Base-by-base conservation (phyloP, 1,140 invertebrate species). In the Calephelis nemesis region DNA sequence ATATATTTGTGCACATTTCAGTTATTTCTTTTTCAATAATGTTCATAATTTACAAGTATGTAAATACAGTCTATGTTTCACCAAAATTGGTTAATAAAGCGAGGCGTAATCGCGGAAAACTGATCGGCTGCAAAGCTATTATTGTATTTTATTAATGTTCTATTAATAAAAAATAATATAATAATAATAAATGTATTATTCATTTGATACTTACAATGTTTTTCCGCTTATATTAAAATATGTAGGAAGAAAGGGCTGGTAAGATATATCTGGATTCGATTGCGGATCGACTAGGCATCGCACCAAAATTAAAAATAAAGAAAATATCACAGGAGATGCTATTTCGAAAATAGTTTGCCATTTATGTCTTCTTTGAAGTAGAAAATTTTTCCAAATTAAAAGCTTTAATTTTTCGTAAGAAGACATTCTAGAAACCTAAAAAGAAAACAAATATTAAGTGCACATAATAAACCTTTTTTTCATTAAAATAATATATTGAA, bases 381-480 rank as follows among this genome's bases (percentile, higher is more conserved):
- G 92, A 92, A 95, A 96, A 84, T 97, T 97, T 85, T 98, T 98
- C 97, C 97, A 98, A 68, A 97, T 89, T 7, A 98, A 90, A 8
- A 98, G 93, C 62, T 89, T 84, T 82, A 95, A 93, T 83, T 95
- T 95, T 63, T 93, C 84, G 78, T 73, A 83, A n/a, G 80, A 73
- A 66, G 84, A 83, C 87, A 91, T 91, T 73, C 71, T 88, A 63
- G 63, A 62, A 64, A 45, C 6, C 30, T 11, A 52, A 10, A 69
- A 65, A 70, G 68, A 74, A 74, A 78, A 74, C 64, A 71, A 60
- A 67, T 68, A 48, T 65, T 60, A 5, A 30, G 4, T 45, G 15
- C 45, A 10, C 6, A 60, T 7, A 62, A 50, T 48, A 48, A 30
- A 40, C 40, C 30, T 30, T 30, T 30, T n/a, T 30, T 30, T 30